These are phyloP conservation scores for Hemiprocne comata DNA, from an alignment of 2,113 vertebrate genomes.

Conservation along the genomic window DNA sequence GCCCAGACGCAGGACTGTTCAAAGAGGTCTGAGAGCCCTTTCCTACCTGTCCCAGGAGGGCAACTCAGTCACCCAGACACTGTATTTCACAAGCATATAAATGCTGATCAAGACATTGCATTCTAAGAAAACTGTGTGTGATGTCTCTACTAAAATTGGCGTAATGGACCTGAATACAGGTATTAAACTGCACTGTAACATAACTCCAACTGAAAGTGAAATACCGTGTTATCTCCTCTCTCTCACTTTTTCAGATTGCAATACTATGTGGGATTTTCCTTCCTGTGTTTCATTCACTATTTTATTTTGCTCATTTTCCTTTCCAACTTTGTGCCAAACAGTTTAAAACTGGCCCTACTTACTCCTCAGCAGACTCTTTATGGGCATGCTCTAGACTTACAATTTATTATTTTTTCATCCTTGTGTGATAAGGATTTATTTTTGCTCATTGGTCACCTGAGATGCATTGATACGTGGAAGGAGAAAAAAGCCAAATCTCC, in stretches of 20 bases:
- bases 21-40: neutral
- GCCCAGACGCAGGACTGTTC: neutral
- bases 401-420: slow-evolving; percentile 8
- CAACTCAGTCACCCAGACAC: neutral
- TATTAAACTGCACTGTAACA: neutral
- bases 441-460: neutral
- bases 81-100: neutral
- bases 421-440: neutral
- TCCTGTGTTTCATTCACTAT: neutral
- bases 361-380: neutral
- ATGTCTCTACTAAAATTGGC: neutral
- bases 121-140: neutral
- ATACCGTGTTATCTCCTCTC: neutral
- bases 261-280: neutral
- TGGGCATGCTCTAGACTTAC: neutral
- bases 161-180: neutral
- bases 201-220: neutral
- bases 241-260: neutral
- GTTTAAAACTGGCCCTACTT: neutral
- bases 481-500: neutral
- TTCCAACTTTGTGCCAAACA: neutral
- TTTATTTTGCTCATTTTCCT: neutral
- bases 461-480: neutral
- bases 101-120: rapidly evolving
- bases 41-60: neutral